Base-by-base conservation (phyloP, 2,888 invertebrate genomes). In the Entomobrya proxima region DNA sequence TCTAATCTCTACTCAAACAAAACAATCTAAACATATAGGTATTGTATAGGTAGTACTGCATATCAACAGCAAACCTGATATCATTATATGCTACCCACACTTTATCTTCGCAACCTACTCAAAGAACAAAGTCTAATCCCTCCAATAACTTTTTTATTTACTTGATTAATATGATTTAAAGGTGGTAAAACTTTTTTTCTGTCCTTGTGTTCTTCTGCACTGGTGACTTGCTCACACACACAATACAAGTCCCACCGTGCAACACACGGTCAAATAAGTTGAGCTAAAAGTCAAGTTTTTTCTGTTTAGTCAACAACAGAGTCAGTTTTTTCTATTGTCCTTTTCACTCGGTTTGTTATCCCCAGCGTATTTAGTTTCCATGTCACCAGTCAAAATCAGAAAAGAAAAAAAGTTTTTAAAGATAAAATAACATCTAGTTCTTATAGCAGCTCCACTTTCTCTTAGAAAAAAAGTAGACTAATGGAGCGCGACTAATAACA, bases 401-500 rank as follows among this genome's bases (percentile, higher is more conserved):
- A 55, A 40, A 40, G 7, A 7, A 15, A 7, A 40, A 64, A 55
- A 35, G 18, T 35, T 32, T 64, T n/a, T 64, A 3, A n/a, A n/a
- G 64, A 64, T 30, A 35, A 64, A 18, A 30, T 7, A 18, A 18
- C 32, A 24, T 64, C 11, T 27, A 5, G 18, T 64, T 55, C 24
- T 35, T 32, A 27, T 24, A 35, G 61, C 1, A 30, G 30, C 32
- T 50, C 24, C 47, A 7, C n/a, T n/a, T n/a, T n/a, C n/a, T n/a
- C n/a, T n/a, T n/a, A n/a, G n/a, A 47, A 37, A 44, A 78, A 67
- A 35, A 67, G 32, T 32, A 55, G 37, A 15, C 67, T 79, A 79
- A 79, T 69, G 79, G 50, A 55, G 79, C 55, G 55, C n/a, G 15
- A 79, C 52, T 79, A 74, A 82, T 81, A 81, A 72, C 82, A 50